phyloP scores from a whole-genome alignment of 2,888 invertebrate genomes.

The Lycophotia porphyrea region DNA sequence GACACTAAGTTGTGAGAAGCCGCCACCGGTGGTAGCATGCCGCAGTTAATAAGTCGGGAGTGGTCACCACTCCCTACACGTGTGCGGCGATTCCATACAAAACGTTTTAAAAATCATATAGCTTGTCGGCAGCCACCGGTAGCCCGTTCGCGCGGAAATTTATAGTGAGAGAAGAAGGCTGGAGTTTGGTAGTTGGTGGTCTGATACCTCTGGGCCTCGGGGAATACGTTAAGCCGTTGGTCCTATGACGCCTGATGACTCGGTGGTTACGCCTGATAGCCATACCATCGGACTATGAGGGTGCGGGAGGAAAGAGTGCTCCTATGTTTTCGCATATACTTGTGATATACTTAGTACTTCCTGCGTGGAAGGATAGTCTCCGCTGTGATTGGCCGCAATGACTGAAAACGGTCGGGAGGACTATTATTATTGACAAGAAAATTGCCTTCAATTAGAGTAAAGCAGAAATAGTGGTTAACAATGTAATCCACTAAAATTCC shows the following conservation, averaged over 20 bases:
- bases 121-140: too few relatives aligned
- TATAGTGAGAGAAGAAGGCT: background rate
- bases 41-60: too few relatives aligned
- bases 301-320: background rate
- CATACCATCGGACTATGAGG: background rate
- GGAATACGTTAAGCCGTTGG: background rate
- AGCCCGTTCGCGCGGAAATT: too few relatives aligned
- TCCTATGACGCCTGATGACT: background rate
- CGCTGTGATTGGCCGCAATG: background rate
- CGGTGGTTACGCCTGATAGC: background rate
- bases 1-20: too few relatives aligned
- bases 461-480: constrained; percentile 36
- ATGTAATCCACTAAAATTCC: constrained; percentile 67
- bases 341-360: too few relatives aligned
- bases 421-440: background rate
- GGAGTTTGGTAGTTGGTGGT: background rate
- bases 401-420: background rate
- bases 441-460: constrained; percentile 14
- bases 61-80: too few relatives aligned
- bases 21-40: too few relatives aligned
- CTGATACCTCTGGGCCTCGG: background rate
- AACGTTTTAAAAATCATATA: too few relatives aligned
- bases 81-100: too few relatives aligned
- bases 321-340: background rate
- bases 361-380: background rate